Evolutionary conservation across 2,888 invertebrate genomes (phyloP).

Genomic region (Lepidocyrtinus sp.): DNA sequence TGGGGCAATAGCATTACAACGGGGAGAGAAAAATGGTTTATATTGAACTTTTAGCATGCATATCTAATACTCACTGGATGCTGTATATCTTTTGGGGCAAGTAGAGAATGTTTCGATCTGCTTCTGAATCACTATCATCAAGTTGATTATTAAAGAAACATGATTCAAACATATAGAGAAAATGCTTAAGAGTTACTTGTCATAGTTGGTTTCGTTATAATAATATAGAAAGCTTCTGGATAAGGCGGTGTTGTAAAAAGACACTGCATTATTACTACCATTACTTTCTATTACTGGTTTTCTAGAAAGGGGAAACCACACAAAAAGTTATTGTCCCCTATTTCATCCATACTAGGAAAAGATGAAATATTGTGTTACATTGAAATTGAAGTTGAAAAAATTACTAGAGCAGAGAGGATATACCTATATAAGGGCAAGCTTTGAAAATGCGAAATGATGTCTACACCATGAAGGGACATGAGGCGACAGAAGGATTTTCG

Average conservation of each 20-base stretch:
- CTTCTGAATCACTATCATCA: background rate
- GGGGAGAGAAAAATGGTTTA: too few relatives aligned
- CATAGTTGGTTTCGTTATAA: background rate
- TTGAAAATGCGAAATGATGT: background rate
- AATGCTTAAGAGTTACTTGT: background rate
- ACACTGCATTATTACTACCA: background rate
- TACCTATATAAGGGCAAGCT: background rate
- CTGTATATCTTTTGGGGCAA: too few relatives aligned
- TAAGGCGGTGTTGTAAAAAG: background rate
- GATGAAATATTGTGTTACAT: background rate
- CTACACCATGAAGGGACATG: constrained; percentile 13
- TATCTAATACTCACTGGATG: too few relatives aligned
- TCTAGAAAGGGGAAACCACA: background rate
- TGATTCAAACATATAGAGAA: background rate
- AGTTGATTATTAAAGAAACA: background rate
- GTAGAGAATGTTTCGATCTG: background rate
- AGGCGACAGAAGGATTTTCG: constrained; percentile 42
- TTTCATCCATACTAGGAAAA: background rate
- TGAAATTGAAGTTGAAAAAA: background rate
- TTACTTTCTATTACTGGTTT: background rate
- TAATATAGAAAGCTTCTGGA: background rate
- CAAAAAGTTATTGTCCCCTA: background rate
- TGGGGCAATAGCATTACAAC: too few relatives aligned
- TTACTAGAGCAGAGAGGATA: background rate
- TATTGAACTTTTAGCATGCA: too few relatives aligned